Evolutionary conservation across 1,140 invertebrate species (phyloP).

Genomic region (Lysiphlebus fabarum): DNA sequence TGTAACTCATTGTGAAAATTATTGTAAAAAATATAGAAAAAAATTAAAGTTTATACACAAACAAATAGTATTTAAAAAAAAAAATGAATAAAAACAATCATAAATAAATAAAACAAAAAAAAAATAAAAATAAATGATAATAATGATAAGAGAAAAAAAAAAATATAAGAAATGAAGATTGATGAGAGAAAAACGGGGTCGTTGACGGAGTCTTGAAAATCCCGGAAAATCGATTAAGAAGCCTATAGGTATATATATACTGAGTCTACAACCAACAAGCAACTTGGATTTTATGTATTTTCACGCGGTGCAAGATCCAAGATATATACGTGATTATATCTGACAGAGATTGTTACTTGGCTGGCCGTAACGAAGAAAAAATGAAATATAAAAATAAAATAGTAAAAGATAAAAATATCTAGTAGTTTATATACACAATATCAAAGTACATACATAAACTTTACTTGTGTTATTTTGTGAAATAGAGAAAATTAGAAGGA

Average conservation of each 20-base stretch:
- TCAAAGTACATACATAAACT: too few relatives aligned
- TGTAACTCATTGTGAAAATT: too few relatives aligned
- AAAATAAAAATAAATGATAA: not conserved
- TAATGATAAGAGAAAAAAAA: not conserved
- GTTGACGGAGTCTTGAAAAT: not conserved
- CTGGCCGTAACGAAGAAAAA: conserved; percentile 8
- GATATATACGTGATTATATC: conserved; percentile 13
- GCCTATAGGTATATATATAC: too few relatives aligned
- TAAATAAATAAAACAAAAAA: too few relatives aligned
- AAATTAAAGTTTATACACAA: too few relatives aligned
- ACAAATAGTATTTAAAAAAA: too few relatives aligned
- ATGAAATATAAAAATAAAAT: not conserved
- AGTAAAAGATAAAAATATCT: conserved; percentile 11
- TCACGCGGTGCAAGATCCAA: not conserved
- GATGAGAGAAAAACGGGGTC: not conserved
- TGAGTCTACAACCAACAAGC: too few relatives aligned
- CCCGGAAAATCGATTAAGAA: conserved; percentile 7
- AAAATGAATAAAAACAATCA: too few relatives aligned
- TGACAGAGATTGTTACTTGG: conserved; percentile 11
- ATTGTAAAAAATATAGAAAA: too few relatives aligned
- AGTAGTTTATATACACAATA: too few relatives aligned
- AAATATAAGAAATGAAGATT: not conserved
- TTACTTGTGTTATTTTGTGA: too few relatives aligned
- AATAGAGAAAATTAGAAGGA: too few relatives aligned
- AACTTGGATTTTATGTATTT: not conserved